phyloP scores from a whole-genome alignment of 2,888 invertebrate genomes.

The Biston betularia region DNA sequence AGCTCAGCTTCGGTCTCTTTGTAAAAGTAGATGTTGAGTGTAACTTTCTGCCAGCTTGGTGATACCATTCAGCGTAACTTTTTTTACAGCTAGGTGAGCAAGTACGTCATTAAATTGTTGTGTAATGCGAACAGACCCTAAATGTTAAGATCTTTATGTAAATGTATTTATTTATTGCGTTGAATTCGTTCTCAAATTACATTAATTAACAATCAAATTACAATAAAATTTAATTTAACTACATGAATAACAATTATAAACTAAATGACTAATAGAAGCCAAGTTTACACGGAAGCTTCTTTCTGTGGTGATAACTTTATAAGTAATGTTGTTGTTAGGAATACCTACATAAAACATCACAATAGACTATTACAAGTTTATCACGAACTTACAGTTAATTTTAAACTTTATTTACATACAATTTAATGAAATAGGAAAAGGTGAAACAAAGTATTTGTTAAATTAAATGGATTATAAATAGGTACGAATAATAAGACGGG shows the following conservation, averaged over 20 bases:
- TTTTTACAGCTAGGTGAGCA: no score
- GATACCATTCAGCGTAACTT: no score
- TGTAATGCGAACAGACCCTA: no score
- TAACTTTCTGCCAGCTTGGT: no score
- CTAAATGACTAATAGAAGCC: conserved; percentile 2
- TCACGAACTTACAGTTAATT: neutral
- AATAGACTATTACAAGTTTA: neutral
- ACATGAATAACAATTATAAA: conserved; percentile 10
- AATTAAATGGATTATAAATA: no score
- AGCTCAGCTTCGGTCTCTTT: no score
- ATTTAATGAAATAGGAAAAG: conserved; percentile 9
- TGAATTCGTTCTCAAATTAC: conserved; percentile 7
- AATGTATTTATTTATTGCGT: conserved; percentile 22
- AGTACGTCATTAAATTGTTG: no score
- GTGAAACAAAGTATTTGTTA: conserved; percentile 11
- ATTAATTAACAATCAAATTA: conserved; percentile 16
- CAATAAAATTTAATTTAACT: conserved; percentile 17
- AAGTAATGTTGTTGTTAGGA: neutral
- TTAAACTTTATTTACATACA: neutral
- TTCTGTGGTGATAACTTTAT: neutral
- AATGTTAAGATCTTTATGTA: neutral
- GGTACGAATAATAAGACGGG: no score
- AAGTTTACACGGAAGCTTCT: conserved; percentile 13
- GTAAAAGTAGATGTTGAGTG: no score
- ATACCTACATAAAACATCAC: neutral